Evolutionary conservation across 2,888 invertebrate species (phyloP).

Genomic region (Sabellastarte sp.): DNA sequence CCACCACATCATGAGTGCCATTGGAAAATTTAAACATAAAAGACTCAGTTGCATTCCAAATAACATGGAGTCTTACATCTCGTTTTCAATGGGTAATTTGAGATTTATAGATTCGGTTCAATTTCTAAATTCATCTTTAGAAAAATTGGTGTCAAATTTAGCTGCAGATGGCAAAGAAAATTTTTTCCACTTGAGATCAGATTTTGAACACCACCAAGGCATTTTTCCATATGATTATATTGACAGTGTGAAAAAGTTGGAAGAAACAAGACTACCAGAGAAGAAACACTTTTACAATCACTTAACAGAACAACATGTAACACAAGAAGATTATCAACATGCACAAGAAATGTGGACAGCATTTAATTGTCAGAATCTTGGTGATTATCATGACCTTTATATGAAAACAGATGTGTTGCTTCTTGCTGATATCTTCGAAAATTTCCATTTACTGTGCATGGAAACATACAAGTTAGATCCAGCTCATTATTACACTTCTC

Average conservation of each 20-base stretch:
- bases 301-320: constrained; percentile 2
- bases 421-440: constrained; percentile 11
- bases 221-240: no score
- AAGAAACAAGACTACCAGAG: constrained; percentile 7
- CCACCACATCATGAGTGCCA: constrained; percentile 18
- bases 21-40: constrained; percentile 16
- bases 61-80: constrained; percentile 1
- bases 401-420: constrained; percentile 12
- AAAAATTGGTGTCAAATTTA: no score
- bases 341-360: constrained; percentile 7
- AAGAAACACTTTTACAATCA: constrained; percentile 6
- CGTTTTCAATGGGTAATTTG: background rate
- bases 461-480: constrained; percentile 35
- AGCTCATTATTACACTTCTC: constrained; percentile 33
- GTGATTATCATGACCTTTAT: constrained; percentile 12
- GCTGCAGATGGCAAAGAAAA: no score
- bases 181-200: no score
- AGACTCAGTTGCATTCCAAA: constrained; percentile 14
- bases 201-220: no score
- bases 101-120: background rate
- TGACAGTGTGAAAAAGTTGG: no score
- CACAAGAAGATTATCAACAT: constrained; percentile 6
- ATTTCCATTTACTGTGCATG: constrained; percentile 26
- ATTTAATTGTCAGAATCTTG: constrained; percentile 4
- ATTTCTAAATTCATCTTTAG: no score